Evolutionary conservation across 2,113 vertebrate species (phyloP), one percentile per base, ranked within the genome.

Genomic region (Lontra canadensis): DNA sequence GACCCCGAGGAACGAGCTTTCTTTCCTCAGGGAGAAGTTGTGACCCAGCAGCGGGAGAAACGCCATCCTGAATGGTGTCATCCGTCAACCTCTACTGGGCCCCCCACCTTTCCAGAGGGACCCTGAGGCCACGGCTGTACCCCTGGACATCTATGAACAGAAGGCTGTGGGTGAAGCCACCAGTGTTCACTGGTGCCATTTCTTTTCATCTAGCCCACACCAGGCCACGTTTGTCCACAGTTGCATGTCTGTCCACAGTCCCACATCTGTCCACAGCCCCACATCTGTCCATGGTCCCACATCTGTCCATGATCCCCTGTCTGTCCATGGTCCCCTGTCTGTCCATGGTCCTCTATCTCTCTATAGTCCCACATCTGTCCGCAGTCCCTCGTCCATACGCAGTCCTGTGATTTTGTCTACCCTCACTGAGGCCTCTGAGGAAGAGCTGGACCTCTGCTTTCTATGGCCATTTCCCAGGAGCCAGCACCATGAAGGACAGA

Each of bases 31-130:
- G 6, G 7, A 6, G 36, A 36, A 15, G 23, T 0, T 12, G 15
- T 2, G 0, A n/a, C 52, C 63, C 9, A 31, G 85, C 36, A 17
- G 47, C 18, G 0, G 7, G 11, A 31, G 73, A 49, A 9, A 3
- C 0, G 0, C 31, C 6, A 0, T 6, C 34, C 0, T 1, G 3
- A 52, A 26, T 11, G 55, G 21, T 3, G 0, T 20, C 0, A 6
- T 1, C 39, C 0, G 0, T 15, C 79, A 3, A 12, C 73, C 11
- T 0, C 1, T 0, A 3, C 76, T 7, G 5, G 2, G 3, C n/a
- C 42, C 26, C 21, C 4, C 0, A 0, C 7, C 39, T 57, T 13
- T 44, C 26, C 18, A 4, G 85, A 65, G 34, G 29, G 5, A 39
- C n/a, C n/a, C 21, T 71, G 0, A 36, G 14, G 12, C 42, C 6